phyloP scores from a whole-genome alignment of 2,888 invertebrate genomes.

The Pardosa pseudoannulata region DNA sequence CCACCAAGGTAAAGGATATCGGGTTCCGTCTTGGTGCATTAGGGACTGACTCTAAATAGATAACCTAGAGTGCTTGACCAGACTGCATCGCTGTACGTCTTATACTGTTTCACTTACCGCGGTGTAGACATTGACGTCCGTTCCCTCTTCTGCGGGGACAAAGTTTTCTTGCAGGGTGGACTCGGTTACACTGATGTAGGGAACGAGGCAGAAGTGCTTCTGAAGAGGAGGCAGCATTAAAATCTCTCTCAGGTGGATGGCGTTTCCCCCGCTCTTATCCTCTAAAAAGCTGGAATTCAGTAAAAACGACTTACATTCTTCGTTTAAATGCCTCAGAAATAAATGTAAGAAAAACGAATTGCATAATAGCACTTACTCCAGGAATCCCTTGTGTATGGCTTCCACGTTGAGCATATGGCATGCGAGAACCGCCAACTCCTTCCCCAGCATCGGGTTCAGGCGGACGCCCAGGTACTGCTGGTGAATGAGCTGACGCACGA shows the following conservation, averaged over 20 bases:
- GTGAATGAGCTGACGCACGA: background rate
- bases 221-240: slow-evolving; percentile 12
- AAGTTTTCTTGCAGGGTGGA: background rate
- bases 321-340: too few species aligned
- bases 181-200: background rate
- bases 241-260: slow-evolving; percentile 25
- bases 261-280: slow-evolving; percentile 29
- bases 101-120: too few species aligned
- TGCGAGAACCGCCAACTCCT: slow-evolving; percentile 3
- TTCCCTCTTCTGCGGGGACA: background rate
- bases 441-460: background rate
- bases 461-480: background rate
- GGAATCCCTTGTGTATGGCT: slow-evolving; percentile 19
- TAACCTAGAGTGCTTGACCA: too few species aligned
- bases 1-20: too few species aligned
- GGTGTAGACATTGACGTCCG: background rate
- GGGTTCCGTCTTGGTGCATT: too few species aligned
- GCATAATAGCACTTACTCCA: background rate
- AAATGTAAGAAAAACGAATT: too few species aligned
- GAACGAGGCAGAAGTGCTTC: slow-evolving; percentile 22
- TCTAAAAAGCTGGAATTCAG: slow-evolving; percentile 16
- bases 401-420: slow-evolving; percentile 17
- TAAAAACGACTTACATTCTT: too few species aligned
- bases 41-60: too few species aligned
- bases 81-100: too few species aligned